phyloP scores from a whole-genome alignment of 35 echinoderm and acorn worm genomes.

The Apostichopus parvimensis region DNA sequence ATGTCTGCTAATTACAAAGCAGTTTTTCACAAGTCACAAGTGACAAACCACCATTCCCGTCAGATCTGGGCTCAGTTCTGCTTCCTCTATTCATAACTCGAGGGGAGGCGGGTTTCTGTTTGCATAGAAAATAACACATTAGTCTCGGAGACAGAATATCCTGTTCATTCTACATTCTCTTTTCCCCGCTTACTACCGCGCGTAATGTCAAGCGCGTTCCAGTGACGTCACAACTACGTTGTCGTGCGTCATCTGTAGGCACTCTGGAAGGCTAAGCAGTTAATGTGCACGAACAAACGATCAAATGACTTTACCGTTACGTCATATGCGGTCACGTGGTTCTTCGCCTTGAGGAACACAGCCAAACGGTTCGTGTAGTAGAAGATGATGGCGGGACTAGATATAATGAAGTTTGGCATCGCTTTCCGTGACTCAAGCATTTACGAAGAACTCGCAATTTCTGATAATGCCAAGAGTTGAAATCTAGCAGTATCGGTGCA shows the following conservation, averaged over 20 bases:
- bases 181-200: constrained; percentile 17
- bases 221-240: constrained; percentile 43
- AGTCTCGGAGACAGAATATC: constrained; percentile 4
- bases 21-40: background rate
- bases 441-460: background rate
- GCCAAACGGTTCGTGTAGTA: constrained; percentile 1
- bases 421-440: background rate
- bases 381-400: background rate
- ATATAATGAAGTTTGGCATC: background rate
- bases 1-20: background rate
- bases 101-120: constrained; percentile 8
- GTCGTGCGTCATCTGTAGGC: constrained; percentile 21
- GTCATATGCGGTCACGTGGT: constrained; percentile 21
- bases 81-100: background rate
- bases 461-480: background rate
- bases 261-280: background rate
- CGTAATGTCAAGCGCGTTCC: constrained; percentile 41
- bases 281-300: constrained; percentile 37
- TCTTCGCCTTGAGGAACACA: constrained; percentile 5
- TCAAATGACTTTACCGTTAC: constrained; percentile 29
- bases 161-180: background rate
- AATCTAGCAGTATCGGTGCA: background rate
- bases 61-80: background rate
- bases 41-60: background rate
- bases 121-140: constrained; percentile 23